Conservation (phyloP, 1,140 invertebrate genomes). For the Caenorhabditis briggsae region DNA sequence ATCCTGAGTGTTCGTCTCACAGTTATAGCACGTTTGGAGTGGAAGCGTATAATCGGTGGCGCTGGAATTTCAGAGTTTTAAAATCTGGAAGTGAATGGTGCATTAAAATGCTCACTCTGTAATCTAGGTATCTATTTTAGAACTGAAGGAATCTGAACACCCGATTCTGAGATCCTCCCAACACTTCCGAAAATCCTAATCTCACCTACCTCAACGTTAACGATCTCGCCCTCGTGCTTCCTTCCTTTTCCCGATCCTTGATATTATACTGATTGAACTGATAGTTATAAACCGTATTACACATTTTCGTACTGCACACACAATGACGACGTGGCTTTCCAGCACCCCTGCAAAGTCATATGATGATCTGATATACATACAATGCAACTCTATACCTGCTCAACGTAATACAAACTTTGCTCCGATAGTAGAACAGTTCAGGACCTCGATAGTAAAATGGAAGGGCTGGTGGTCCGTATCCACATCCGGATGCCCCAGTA, state of each 20-base stretch:
- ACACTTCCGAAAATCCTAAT: too few species aligned
- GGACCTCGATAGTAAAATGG: conserved; percentile 73
- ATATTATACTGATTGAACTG: conserved; percentile 5
- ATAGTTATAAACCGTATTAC: conserved; percentile 61
- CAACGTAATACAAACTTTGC: conserved; percentile 72
- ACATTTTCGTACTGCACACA: conserved; percentile 72
- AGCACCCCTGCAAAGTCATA: conserved; percentile 64
- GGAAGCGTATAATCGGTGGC: conserved; percentile 50
- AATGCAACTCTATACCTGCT: conserved; percentile 63
- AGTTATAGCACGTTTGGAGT: conserved; percentile 71
- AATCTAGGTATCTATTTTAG: not conserved
- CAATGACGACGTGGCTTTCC: conserved; percentile 70
- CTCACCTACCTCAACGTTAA: conserved; percentile 19
- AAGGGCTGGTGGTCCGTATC: conserved; percentile 74
- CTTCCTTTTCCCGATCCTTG: not conserved
- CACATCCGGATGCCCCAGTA: conserved; percentile 72
- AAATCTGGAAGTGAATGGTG: conserved; percentile 18
- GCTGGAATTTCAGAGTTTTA: conserved; percentile 47
- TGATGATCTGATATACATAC: not conserved
- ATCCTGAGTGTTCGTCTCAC: conserved; percentile 73
- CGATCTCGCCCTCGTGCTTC: conserved; percentile 2
- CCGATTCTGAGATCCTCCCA: too few species aligned
- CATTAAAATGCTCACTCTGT: too few species aligned
- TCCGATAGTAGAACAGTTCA: conserved; percentile 69
- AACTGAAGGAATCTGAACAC: not conserved